These are phyloP conservation scores for Chelon labrosus DNA, from an alignment of 2,797 vertebrate species.

Conservation along the genomic window DNA sequence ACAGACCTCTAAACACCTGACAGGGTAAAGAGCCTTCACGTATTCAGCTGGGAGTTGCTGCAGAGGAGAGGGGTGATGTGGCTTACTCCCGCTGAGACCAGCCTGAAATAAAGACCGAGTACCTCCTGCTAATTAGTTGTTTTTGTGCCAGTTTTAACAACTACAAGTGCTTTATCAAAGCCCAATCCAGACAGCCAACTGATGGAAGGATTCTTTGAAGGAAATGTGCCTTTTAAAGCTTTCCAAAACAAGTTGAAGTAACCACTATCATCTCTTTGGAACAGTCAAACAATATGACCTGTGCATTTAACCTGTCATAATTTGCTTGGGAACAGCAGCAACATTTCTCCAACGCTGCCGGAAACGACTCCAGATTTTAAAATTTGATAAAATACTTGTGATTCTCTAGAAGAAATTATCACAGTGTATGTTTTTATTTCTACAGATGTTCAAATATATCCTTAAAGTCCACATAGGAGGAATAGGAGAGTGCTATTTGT, in stretches of 20 bases:
- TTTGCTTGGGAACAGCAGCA: conserved; percentile 27
- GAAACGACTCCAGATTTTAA: conserved; percentile 7
- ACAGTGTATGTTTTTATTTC: neutral
- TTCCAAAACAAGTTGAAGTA: conserved; percentile 33
- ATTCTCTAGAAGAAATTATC: conserved; percentile 4
- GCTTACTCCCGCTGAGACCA: conserved; percentile 28
- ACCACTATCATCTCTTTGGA: conserved; percentile 23
- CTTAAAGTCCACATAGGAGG: too few species aligned
- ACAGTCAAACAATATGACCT: neutral
- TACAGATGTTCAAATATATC: neutral
- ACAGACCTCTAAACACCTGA: conserved; percentile 41
- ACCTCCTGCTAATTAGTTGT: conserved; percentile 49
- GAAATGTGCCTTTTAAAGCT: conserved; percentile 10
- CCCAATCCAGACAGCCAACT: conserved; percentile 38
- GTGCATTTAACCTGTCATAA: conserved; percentile 26
- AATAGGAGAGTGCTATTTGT: too few species aligned
- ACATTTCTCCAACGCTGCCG: conserved; percentile 32
- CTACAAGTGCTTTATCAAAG: conserved; percentile 56
- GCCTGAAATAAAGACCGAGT: conserved; percentile 29
- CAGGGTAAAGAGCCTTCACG: conserved; percentile 33
- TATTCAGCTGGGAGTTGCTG: conserved; percentile 27
- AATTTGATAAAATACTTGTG: neutral
- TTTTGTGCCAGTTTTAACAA: conserved; percentile 51
- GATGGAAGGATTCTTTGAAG: conserved; percentile 24
- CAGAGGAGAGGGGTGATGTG: conserved; percentile 41